phyloP scores from a whole-genome alignment of 2,888 invertebrate genomes.

The Argyra leucocephala region DNA sequence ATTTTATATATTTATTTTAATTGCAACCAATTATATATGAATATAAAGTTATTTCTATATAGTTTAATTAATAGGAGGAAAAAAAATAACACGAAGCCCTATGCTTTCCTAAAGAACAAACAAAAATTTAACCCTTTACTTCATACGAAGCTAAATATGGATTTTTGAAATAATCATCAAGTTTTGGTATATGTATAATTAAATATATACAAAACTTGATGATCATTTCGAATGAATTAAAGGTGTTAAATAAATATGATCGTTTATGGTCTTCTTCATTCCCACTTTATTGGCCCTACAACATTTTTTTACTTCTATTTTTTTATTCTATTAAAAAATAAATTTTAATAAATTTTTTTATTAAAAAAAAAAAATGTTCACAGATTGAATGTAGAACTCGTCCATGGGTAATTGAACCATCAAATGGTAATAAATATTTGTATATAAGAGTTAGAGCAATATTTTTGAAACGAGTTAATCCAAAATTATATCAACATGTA shows the following conservation, averaged over 20 bases:
- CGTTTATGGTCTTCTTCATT: too few species aligned
- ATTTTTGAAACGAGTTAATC: slow-evolving; percentile 44
- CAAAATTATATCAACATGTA: slow-evolving; percentile 42
- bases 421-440: slow-evolving; percentile 59
- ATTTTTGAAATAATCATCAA: too few species aligned
- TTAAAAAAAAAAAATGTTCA: neutral
- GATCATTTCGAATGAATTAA: too few species aligned
- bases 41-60: neutral
- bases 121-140: too few species aligned
- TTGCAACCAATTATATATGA: neutral
- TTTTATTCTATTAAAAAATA: neutral
- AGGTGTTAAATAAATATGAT: too few species aligned
- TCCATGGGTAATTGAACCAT: slow-evolving; percentile 72
- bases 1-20: slow-evolving; percentile 16
- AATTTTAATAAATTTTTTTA: too few species aligned
- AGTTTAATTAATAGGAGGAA: neutral
- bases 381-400: slow-evolving; percentile 71
- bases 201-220: too few species aligned
- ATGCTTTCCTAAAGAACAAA: neutral
- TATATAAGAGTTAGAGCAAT: slow-evolving; percentile 69
- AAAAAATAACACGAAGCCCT: neutral
- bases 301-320: slow-evolving; percentile 8
- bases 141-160: too few species aligned
- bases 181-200: too few species aligned
- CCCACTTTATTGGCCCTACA: slow-evolving; percentile 18